Conservation (phyloP, 2,888 invertebrate species). For the Drosophila leonis region DNA sequence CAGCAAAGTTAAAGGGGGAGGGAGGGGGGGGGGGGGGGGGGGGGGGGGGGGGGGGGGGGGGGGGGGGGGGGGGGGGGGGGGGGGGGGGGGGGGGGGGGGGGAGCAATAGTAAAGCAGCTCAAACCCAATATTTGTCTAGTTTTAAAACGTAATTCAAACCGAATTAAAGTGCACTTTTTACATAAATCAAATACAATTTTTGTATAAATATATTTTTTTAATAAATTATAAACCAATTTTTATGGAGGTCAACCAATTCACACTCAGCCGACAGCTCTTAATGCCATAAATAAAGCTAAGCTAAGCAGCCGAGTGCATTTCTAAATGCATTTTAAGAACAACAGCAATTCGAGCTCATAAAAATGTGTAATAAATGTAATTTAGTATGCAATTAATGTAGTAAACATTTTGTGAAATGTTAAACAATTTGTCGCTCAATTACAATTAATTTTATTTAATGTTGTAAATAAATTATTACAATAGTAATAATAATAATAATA, state of each 20-base stretch:
- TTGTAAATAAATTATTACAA: slow-evolving; percentile 63
- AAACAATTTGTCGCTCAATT: slow-evolving; percentile 44
- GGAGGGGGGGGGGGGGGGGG: too few species aligned
- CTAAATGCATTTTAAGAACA: neutral
- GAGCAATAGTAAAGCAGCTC: too few species aligned
- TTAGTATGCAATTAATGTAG: slow-evolving; percentile 7
- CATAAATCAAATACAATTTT: neutral
- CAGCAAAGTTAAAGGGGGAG: too few species aligned
- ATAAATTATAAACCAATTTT: neutral
- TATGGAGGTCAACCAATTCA: neutral
- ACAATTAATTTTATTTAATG: slow-evolving; percentile 57
- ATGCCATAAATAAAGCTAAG: neutral
- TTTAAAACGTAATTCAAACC: too few species aligned
- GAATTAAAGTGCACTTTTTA: too few species aligned
- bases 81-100: too few species aligned
- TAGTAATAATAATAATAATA: slow-evolving; percentile 2
- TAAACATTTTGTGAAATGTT: slow-evolving; percentile 5
- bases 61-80: too few species aligned
- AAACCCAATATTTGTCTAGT: too few species aligned
- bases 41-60: too few species aligned
- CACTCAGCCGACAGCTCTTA: neutral
- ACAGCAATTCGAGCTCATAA: neutral
- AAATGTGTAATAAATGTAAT: slow-evolving; percentile 19
- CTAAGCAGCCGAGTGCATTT: neutral
- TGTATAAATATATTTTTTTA: neutral